phyloP scores from a whole-genome alignment of 2,113 vertebrate species.

The Brienomyrus longianalis region DNA sequence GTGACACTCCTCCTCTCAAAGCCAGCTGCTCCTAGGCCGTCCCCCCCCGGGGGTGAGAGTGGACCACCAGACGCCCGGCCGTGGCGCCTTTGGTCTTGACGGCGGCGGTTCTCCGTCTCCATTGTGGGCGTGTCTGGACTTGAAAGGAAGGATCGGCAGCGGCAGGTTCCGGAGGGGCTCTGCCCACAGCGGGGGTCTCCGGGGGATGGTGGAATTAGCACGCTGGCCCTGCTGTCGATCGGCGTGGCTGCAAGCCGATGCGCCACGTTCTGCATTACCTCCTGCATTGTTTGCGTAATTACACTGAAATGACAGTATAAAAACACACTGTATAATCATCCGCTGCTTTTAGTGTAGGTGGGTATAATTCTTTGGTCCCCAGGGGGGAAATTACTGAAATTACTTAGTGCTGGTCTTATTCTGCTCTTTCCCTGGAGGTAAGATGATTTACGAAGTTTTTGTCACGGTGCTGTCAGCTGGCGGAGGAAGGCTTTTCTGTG shows the following conservation, averaged over 20 bases:
- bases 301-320: conserved; percentile 1
- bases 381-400: neutral
- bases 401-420: neutral
- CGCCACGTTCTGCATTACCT: neutral
- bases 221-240: neutral
- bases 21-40: neutral
- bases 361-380: neutral
- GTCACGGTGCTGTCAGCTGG: neutral
- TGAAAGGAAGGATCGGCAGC: neutral
- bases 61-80: neutral
- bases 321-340: conserved; percentile 8
- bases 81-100: neutral
- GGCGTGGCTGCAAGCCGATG: neutral
- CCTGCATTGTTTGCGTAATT: neutral
- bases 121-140: neutral
- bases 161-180: neutral
- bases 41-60: neutral
- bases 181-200: neutral
- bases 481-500: neutral
- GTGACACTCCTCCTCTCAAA: neutral
- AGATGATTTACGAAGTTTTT: neutral
- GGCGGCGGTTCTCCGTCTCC: neutral
- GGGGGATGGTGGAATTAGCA: neutral
- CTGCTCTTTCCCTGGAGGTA: neutral
- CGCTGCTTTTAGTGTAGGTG: conserved; percentile 1